A percentile compares a stretch with the other conserved stretches of the same genome.
These are phyloP conservation scores for Drosophila sproati DNA, from an alignment of 1,140 invertebrate genomes.

Conservation along the genomic window DNA sequence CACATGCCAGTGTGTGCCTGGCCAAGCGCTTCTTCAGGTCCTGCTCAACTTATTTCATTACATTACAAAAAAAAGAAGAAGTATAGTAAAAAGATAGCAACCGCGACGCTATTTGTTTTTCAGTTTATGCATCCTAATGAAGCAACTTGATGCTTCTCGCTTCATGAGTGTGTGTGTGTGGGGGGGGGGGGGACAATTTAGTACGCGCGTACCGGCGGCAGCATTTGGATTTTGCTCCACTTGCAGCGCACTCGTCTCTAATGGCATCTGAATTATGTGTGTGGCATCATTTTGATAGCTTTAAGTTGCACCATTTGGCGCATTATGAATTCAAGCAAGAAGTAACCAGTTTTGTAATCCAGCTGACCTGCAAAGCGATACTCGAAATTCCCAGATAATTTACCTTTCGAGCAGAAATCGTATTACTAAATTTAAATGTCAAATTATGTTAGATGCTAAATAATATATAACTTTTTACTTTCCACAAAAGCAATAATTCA, in stretches of 20 bases:
- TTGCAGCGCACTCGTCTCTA: slow-evolving; percentile 4
- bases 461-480: too few relatives aligned
- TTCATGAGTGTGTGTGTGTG: not conserved
- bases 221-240: slow-evolving; percentile 8
- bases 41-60: slow-evolving; percentile 66
- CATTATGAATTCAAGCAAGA: not conserved
- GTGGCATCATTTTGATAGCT: slow-evolving; percentile 3
- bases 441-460: too few relatives aligned
- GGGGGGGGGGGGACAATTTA: slow-evolving; percentile 18
- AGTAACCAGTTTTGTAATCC: not conserved
- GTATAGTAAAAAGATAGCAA: not conserved
- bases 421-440: too few relatives aligned
- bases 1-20: slow-evolving; percentile 8
- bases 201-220: not conserved
- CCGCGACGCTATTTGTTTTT: slow-evolving; percentile 60
- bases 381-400: too few relatives aligned
- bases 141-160: slow-evolving; percentile 46
- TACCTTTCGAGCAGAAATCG: too few relatives aligned
- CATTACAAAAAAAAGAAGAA: slow-evolving; percentile 51
- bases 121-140: slow-evolving; percentile 67
- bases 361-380: too few relatives aligned
- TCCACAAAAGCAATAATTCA: too few relatives aligned
- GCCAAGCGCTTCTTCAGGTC: not conserved
- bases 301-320: not conserved
- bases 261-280: not conserved